phyloP scores from a whole-genome alignment of 2,797 vertebrate species.

The Loris lydekkerianus region DNA sequence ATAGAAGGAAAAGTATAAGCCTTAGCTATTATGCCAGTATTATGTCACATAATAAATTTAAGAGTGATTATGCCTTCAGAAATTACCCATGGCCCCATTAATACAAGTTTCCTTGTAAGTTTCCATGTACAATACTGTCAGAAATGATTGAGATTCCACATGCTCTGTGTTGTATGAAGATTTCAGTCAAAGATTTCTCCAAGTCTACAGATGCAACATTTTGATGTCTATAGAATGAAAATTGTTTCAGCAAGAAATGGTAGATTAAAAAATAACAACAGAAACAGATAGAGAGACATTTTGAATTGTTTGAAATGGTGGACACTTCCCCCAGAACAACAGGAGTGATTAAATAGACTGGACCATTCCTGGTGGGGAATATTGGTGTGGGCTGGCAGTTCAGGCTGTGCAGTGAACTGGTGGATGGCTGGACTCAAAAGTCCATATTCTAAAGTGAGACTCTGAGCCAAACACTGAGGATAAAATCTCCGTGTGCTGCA shows the following conservation, averaged over 20 bases:
- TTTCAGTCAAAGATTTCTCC: not conserved
- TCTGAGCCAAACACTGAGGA: no score
- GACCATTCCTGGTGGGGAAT: no score
- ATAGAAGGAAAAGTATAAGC: not conserved
- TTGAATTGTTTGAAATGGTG: no score
- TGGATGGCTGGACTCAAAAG: no score
- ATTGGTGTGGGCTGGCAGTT: no score
- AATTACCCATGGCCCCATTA: not conserved
- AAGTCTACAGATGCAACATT: not conserved
- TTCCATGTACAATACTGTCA: not conserved
- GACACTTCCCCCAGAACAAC: no score
- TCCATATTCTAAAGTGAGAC: no score
- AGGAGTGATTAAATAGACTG: no score
- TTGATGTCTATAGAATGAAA: not conserved
- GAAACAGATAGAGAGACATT: not conserved
- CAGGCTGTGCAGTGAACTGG: no score
- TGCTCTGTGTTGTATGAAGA: not conserved
- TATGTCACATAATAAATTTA: slow-evolving; percentile 49
- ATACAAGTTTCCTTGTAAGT: not conserved
- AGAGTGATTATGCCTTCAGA: not conserved
- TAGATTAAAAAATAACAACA: not conserved
- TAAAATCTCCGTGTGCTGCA: no score
- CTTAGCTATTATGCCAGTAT: not conserved
- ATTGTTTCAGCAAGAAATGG: slow-evolving; percentile 13
- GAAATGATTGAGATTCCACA: not conserved